phyloP scores from a whole-genome alignment of 2,113 vertebrate genomes.

The Peromyscus californicus region DNA sequence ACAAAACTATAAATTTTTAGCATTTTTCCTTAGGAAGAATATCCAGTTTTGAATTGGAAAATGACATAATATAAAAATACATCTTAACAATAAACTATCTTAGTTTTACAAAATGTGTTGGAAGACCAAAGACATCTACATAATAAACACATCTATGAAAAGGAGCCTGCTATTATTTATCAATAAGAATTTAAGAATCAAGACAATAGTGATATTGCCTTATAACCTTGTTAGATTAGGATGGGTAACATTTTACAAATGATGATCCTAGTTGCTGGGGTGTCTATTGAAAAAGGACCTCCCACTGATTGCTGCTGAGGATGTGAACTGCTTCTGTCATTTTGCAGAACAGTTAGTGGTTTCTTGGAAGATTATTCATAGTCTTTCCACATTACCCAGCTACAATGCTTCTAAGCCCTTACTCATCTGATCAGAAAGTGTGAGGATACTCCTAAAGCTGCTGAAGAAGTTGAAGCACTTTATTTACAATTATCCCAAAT shows the following conservation, averaged over 20 bases:
- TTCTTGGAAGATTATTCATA: background rate
- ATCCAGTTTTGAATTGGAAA: conserved; percentile 36
- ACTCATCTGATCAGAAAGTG: background rate
- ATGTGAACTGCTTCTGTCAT: background rate
- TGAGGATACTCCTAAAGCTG: background rate
- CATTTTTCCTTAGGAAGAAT: background rate
- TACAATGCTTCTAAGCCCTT: background rate
- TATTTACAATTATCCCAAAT: background rate
- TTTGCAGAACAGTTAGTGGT: background rate
- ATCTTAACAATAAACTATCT: background rate
- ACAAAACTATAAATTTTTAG: background rate
- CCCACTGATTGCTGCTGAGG: background rate
- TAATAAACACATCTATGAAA: background rate
- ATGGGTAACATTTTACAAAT: background rate
- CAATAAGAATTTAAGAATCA: conserved; percentile 15
- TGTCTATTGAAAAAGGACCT: background rate
- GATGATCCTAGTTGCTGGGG: background rate
- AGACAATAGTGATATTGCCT: background rate
- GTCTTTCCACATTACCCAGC: background rate
- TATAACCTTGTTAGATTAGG: background rate
- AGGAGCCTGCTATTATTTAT: background rate
- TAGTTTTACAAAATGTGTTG: conserved; percentile 19
- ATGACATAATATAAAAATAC: background rate
- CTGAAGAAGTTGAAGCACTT: background rate
- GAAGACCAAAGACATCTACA: background rate